A percentile compares a stretch with the other conserved stretches of the same genome.
phyloP scores from a whole-genome alignment of 2,797 vertebrate genomes.

The Ateles fusciceps region DNA sequence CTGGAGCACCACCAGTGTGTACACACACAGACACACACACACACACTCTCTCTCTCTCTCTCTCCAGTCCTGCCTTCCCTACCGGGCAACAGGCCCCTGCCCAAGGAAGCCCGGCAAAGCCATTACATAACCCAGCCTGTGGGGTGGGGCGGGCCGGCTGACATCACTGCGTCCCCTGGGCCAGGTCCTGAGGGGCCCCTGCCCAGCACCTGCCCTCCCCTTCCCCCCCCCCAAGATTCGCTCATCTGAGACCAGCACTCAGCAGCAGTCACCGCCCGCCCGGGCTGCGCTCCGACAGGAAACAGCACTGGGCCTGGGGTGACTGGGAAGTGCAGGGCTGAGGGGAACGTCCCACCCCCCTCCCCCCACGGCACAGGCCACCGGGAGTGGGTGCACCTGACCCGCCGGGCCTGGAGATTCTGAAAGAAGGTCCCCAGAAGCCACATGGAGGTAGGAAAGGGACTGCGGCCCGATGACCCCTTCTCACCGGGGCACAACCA shows the following conservation, averaged over 20 bases:
- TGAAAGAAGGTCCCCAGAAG: neutral
- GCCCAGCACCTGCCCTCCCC: constrained; percentile 53
- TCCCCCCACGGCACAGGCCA: neutral
- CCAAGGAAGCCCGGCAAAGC: constrained; percentile 45
- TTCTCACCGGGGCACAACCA: neutral
- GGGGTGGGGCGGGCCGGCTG: constrained; percentile 49
- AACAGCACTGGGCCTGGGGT: constrained; percentile 7
- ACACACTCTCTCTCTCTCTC: neutral
- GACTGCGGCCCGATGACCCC: neutral
- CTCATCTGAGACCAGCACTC: constrained; percentile 32
- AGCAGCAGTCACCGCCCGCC: neutral
- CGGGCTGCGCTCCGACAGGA: constrained; percentile 40
- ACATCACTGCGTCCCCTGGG: constrained; percentile 69
- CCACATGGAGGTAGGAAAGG: neutral
- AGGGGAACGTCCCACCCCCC: neutral
- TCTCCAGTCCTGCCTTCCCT: constrained; percentile 15
- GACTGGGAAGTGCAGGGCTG: neutral
- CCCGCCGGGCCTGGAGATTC: neutral
- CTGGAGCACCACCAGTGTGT: neutral
- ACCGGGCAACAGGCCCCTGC: constrained; percentile 69
- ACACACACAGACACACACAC: neutral
- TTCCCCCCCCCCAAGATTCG: neutral
- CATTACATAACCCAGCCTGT: constrained; percentile 68
- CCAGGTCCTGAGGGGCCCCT: constrained; percentile 43
- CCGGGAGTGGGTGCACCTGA: neutral